Conservation (phyloP, 1,140 invertebrate genomes). For the Luehdorfia chinensis region DNA sequence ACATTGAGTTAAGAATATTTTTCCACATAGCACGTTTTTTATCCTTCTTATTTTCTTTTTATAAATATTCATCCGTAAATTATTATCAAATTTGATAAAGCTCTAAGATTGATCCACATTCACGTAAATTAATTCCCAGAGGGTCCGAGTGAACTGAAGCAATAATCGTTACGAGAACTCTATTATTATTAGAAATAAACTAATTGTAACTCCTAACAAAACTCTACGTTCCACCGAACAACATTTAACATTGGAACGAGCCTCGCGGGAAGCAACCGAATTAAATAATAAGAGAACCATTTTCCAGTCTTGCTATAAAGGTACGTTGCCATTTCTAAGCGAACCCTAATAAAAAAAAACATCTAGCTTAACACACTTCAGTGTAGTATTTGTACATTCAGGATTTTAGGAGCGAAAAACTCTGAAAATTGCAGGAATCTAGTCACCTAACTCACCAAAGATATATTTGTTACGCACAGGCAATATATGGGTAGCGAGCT, state of each 20-base stretch:
- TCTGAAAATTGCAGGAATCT: too few relatives aligned
- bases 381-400: constrained; percentile 67
- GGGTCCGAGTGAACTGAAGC: constrained; percentile 29
- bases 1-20: constrained; percentile 58
- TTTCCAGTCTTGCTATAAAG: constrained; percentile 61
- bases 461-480: constrained; percentile 21
- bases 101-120: constrained; percentile 75
- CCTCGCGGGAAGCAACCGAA: constrained; percentile 20
- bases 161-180: too few relatives aligned
- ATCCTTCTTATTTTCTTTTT: constrained; percentile 38
- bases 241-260: constrained; percentile 1
- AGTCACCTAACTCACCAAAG: background rate
- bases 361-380: constrained; percentile 44
- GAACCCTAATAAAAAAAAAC: constrained; percentile 39
- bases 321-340: constrained; percentile 41
- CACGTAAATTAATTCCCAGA: constrained; percentile 44
- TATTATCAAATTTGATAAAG: constrained; percentile 77
- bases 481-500: too few relatives aligned
- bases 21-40: constrained; percentile 38
- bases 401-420: constrained; percentile 60
- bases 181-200: background rate
- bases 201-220: background rate
- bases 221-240: background rate
- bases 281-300: constrained; percentile 49
- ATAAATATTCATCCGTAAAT: constrained; percentile 73